Evolutionary conservation across 2,113 vertebrate species (phyloP).

Genomic region (Apus apus): DNA sequence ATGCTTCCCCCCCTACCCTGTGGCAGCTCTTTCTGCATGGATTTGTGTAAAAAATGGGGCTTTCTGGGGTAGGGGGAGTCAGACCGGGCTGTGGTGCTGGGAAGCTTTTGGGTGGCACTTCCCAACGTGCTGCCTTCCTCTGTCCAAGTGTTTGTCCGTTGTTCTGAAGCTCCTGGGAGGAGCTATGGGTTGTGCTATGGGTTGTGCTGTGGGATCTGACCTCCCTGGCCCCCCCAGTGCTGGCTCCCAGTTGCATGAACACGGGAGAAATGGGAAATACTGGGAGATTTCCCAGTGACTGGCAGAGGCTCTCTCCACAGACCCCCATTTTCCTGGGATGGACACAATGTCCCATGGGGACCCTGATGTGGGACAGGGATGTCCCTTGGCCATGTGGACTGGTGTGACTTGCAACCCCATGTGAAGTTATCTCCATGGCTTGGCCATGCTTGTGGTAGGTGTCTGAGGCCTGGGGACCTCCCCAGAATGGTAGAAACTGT

Average conservation of each 20-base stretch:
- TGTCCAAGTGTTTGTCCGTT: not conserved
- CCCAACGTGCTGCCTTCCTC: rapidly evolving
- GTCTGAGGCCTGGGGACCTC: not conserved
- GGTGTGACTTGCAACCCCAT: not conserved
- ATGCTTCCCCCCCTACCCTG: not conserved
- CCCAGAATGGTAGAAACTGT: not conserved
- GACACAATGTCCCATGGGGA: rapidly evolving
- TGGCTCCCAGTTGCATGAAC: not conserved
- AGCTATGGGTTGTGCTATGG: not conserved
- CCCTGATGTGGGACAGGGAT: rapidly evolving
- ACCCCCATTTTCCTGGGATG: not conserved
- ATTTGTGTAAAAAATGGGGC: not conserved
- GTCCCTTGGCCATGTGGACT: rapidly evolving
- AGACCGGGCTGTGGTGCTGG: rapidly evolving
- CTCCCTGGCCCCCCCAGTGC: not conserved
- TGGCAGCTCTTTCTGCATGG: not conserved
- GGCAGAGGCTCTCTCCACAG: not conserved
- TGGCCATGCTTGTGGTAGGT: not conserved
- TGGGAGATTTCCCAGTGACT: not conserved
- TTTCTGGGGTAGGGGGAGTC: not conserved
- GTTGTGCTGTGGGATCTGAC: not conserved
- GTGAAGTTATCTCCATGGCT: not conserved
- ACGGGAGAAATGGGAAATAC: not conserved
- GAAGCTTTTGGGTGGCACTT: rapidly evolving
- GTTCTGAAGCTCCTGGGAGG: not conserved